These are phyloP conservation scores for Hiodon tergisus DNA, from an alignment of 2,113 vertebrate genomes.

Conservation along the genomic window DNA sequence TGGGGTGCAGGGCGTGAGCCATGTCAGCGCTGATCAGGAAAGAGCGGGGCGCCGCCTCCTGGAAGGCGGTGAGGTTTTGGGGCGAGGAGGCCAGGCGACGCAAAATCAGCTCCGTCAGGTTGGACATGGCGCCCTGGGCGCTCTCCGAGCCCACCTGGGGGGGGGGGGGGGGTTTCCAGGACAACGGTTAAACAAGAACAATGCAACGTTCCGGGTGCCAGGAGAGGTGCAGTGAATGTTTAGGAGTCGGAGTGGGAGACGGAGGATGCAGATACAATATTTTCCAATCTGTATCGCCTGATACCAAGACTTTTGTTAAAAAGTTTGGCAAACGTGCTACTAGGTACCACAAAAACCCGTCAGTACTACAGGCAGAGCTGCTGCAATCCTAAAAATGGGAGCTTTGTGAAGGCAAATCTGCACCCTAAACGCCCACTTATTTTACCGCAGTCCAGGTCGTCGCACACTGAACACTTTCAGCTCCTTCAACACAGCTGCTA, in stretches of 20 bases:
- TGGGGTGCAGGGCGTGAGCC: conserved; percentile 92
- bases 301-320: too few relatives aligned
- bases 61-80: conserved; percentile 78
- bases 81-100: conserved; percentile 73
- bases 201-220: not conserved
- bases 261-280: too few relatives aligned
- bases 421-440: too few relatives aligned
- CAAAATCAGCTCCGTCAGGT: conserved; percentile 87
- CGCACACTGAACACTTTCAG: too few relatives aligned
- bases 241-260: too few relatives aligned
- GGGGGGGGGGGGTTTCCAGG: not conserved
- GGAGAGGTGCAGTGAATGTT: too few relatives aligned
- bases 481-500: not conserved
- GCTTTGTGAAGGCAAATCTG: too few relatives aligned
- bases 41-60: conserved; percentile 84
- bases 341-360: too few relatives aligned
- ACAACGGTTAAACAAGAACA: not conserved
- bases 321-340: not conserved
- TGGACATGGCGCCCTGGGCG: conserved; percentile 84
- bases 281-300: too few relatives aligned
- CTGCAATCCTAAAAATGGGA: too few relatives aligned
- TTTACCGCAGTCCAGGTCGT: too few relatives aligned
- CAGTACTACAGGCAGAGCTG: too few relatives aligned
- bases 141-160: conserved; percentile 91
- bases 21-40: conserved; percentile 97